Percentiles rank a stretch among this genome's conserved stretches.
Conservation (phyloP, 2,797 vertebrate species). For the Falco cherrug region DNA sequence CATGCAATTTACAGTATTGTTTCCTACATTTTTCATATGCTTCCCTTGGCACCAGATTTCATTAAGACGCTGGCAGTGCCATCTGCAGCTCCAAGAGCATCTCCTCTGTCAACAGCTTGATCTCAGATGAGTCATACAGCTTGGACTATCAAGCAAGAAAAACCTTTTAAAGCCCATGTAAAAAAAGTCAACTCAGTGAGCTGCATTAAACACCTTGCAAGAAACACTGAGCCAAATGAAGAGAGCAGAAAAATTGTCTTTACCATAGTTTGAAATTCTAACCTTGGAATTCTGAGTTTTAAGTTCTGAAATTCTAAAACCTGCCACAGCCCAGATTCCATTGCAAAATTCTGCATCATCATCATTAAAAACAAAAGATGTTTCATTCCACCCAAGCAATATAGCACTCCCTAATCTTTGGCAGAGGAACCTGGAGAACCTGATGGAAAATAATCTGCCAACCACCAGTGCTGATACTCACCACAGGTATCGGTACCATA, state of each 20-base stretch:
- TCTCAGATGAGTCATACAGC: constrained; percentile 47
- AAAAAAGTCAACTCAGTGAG: constrained; percentile 8
- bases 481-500: neutral
- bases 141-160: constrained; percentile 1
- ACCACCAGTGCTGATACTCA: neutral
- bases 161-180: constrained; percentile 2
- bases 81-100: constrained; percentile 48
- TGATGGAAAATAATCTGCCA: neutral
- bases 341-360: neutral
- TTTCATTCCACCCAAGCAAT: neutral
- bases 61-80: constrained; percentile 53
- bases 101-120: constrained; percentile 56
- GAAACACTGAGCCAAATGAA: neutral
- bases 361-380: neutral
- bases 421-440: neutral
- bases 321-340: neutral
- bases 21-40: constrained; percentile 43
- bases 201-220: neutral
- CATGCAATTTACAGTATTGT: constrained; percentile 23
- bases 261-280: neutral
- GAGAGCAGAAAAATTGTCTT: neutral
- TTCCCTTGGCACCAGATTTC: constrained; percentile 28
- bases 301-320: neutral
- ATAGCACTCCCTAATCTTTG: neutral
- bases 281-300: neutral